phyloP scores from a whole-genome alignment of 2,888 invertebrate species.

The Chironomus tentans region DNA sequence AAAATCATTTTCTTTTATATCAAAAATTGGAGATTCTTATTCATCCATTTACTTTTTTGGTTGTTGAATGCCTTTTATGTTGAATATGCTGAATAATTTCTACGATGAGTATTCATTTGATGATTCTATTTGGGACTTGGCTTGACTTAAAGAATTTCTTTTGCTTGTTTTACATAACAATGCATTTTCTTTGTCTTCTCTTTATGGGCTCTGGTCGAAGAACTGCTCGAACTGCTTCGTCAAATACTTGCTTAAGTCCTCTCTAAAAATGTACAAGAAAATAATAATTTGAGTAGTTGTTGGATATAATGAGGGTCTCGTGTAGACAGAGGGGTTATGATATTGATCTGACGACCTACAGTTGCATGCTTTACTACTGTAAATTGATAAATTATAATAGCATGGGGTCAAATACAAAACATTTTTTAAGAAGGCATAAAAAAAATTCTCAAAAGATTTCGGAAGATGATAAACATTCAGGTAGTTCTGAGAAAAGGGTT shows the following conservation, averaged over 20 bases:
- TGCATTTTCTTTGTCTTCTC: slow-evolving; percentile 86
- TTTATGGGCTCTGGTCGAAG: slow-evolving; percentile 94
- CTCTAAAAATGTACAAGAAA: neutral
- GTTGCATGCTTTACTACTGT: too few relatives aligned
- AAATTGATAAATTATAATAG: too few relatives aligned
- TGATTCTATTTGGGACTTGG: neutral
- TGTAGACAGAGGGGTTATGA: too few relatives aligned
- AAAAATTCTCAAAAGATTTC: too few relatives aligned
- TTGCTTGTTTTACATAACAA: slow-evolving; percentile 57
- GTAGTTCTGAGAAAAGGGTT: too few relatives aligned
- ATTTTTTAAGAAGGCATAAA: too few relatives aligned
- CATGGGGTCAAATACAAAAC: too few relatives aligned
- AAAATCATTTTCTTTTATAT: neutral
- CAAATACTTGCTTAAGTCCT: slow-evolving; percentile 70
- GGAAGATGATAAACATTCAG: too few relatives aligned
- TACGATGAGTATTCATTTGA: slow-evolving; percentile 10
- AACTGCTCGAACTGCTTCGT: slow-evolving; percentile 96
- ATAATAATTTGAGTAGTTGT: too few relatives aligned
- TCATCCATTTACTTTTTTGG: neutral
- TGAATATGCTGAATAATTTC: neutral
- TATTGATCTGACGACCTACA: too few relatives aligned
- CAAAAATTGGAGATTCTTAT: neutral
- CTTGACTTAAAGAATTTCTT: slow-evolving; percentile 1
- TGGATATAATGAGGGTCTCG: too few relatives aligned
- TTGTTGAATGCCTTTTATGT: slow-evolving; percentile 24